Evolutionary conservation across 2,797 vertebrate genomes (phyloP), one percentile per base, ranked within the genome.

Genomic region (Erethizon dorsatum): DNA sequence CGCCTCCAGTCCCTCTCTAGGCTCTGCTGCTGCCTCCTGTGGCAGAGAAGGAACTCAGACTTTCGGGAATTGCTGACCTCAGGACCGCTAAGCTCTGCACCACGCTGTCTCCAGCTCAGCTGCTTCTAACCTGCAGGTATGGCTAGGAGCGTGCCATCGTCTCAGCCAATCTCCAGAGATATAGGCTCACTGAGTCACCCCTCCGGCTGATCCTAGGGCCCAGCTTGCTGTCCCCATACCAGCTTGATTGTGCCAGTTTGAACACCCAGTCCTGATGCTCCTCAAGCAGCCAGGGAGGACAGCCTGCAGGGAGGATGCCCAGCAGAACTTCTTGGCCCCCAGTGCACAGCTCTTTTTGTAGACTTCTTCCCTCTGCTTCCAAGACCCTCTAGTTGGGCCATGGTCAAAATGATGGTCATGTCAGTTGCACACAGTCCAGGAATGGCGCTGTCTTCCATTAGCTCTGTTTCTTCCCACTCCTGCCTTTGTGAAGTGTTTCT

Each of bases 1-100:
- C 37, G 2, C 4, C 24, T 12, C 41, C 17, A 18, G 20, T 20
- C 79, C 20, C 56, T 61, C 84, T 54, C 33, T 82, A 91, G 83
- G 57, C 92, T 93, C 18, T 80, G 45, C 67, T 83, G 67, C 82
- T 57, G 88, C n/a, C 92, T 88, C 26, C 63, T 77, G 3, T 52
- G 41, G 78, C 50, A 71, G 33, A 47, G 37, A 63, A 96, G 69
- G 47, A 61, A 10, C 77, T 83, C 45, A 37, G 56, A n/a, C 24
- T 2, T 26, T 18, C 20, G 0, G 0, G 11, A 31, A 78, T 1
- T 12, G 9, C 37, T 31, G 13, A 83, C n/a, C 75, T 61, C 45
- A 31, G 45, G 79, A 41, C 11, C 47, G 15, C 37, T 0, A 47
- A 45, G 2, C 79, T 26, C 83, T 1, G 24, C 28, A 31, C 15